Conservation (phyloP, 2,888 invertebrate species). For the Apodemia duryi region DNA sequence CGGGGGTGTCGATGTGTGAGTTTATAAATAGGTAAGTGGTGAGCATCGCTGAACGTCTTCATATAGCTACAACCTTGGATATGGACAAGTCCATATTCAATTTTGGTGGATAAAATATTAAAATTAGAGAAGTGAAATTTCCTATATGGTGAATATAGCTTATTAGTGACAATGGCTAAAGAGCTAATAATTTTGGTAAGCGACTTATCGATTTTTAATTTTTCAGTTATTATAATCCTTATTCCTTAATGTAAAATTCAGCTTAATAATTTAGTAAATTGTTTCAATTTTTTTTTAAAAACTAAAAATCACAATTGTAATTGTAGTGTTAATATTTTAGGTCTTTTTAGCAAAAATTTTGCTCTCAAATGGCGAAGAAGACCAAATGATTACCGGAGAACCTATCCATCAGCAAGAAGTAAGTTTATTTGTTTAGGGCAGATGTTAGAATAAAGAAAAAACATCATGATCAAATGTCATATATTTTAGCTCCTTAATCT, state of each 20-base stretch:
- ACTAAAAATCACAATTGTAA: neutral
- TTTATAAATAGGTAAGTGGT: slow-evolving; percentile 72
- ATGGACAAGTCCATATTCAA: slow-evolving; percentile 50
- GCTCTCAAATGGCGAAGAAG: slow-evolving; percentile 59
- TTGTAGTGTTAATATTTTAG: slow-evolving; percentile 41
- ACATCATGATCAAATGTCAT: too few relatives aligned
- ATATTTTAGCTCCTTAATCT: too few relatives aligned
- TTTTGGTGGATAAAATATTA: slow-evolving; percentile 30
- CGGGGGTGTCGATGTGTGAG: slow-evolving; percentile 51
- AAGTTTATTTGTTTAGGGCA: slow-evolving; percentile 34
- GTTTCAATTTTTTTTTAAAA: neutral
- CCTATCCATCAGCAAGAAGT: slow-evolving; percentile 43
- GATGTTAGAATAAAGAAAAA: too few relatives aligned
- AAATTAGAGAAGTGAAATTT: slow-evolving; percentile 35
- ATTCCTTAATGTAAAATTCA: too few relatives aligned
- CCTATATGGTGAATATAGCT: slow-evolving; percentile 30
- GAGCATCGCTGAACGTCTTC: slow-evolving; percentile 54
- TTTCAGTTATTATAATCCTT: neutral
- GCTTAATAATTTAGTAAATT: too few relatives aligned
- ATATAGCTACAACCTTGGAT: slow-evolving; percentile 64
- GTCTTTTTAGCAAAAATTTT: slow-evolving; percentile 59
- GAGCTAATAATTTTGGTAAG: slow-evolving; percentile 53
- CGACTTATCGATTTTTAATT: slow-evolving; percentile 19
- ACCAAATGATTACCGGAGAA: slow-evolving; percentile 39
- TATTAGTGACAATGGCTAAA: slow-evolving; percentile 49